These are phyloP conservation scores for Amia ocellicauda DNA, from an alignment of 2,113 vertebrate species.

Conservation along the genomic window DNA sequence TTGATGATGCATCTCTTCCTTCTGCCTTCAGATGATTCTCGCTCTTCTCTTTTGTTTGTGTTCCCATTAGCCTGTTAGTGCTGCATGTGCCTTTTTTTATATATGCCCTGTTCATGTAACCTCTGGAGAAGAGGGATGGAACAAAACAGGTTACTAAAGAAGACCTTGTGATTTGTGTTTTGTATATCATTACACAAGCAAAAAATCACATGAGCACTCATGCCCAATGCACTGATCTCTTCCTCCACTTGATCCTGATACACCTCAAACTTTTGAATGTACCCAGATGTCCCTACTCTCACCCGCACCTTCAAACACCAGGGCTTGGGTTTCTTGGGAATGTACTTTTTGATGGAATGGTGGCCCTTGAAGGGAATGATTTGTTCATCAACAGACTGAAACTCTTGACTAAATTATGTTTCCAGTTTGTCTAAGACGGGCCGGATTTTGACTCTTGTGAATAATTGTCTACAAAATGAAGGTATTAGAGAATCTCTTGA, in stretches of 20 bases:
- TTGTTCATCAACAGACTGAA: conserved; percentile 21
- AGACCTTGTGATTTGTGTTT: conserved; percentile 31
- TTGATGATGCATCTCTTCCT: conserved; percentile 25
- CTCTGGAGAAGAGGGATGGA: conserved; percentile 23
- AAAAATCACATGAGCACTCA: conserved; percentile 18
- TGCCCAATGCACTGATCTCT: conserved; percentile 8
- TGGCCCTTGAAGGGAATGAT: too few relatives aligned
- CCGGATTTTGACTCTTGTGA: too few relatives aligned
- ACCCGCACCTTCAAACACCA: conserved; percentile 27
- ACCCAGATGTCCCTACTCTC: conserved; percentile 19
- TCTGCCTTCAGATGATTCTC: conserved; percentile 7
- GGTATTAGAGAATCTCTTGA: conserved; percentile 12
- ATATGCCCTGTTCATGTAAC: conserved; percentile 14
- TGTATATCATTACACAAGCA: too few relatives aligned
- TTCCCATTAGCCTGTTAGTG: conserved; percentile 18
- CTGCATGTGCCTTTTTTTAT: conserved; percentile 29
- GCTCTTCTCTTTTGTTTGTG: conserved; percentile 14
- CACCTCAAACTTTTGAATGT: conserved; percentile 22
- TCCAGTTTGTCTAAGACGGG: too few relatives aligned
- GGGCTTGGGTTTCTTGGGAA: conserved; percentile 14
- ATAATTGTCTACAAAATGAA: conserved; percentile 25
- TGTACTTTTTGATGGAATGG: too few relatives aligned
- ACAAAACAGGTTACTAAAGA: conserved; percentile 25
- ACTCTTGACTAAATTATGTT: conserved; percentile 9
- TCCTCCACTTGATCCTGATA: neutral